Percentiles rank a stretch among this genome's conserved stretches.
Evolutionary conservation across 2,797 vertebrate species (phyloP).

Genomic region (Enteromius radiatus): DNA sequence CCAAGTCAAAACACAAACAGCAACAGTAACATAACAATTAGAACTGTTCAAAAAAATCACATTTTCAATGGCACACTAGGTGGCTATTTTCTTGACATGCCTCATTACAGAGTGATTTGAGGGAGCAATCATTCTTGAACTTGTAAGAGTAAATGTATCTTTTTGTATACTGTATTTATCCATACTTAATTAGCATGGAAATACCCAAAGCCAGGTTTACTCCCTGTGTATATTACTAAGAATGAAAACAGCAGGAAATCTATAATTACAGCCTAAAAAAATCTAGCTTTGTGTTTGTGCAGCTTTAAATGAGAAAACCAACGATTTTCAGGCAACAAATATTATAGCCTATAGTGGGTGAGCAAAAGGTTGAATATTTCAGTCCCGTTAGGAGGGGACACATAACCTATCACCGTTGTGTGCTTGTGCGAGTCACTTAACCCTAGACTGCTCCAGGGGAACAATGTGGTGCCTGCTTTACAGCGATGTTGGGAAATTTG

Average conservation of each 20-base stretch:
- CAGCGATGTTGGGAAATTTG: background rate
- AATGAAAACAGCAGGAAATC: background rate
- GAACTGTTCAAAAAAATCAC: background rate
- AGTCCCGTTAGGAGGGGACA: background rate
- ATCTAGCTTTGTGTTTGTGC: background rate
- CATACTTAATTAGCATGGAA: background rate
- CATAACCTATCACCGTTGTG: background rate
- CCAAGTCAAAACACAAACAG: background rate
- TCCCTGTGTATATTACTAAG: background rate
- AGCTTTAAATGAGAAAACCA: background rate
- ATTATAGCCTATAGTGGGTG: background rate
- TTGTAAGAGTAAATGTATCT: background rate
- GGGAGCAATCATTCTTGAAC: background rate
- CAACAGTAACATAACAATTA: slow-evolving; percentile 14
- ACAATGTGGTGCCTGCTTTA: background rate
- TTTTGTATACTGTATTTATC: slow-evolving; percentile 7
- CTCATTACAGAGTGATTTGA: background rate
- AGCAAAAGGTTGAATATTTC: background rate
- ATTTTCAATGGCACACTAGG: background rate
- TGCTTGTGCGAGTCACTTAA: background rate
- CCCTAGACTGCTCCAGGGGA: background rate
- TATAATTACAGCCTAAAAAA: background rate
- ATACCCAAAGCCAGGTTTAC: slow-evolving; percentile 1
- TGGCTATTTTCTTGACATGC: background rate
- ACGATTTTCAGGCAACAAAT: background rate